Base-by-base conservation (phyloP, 2,888 invertebrate genomes). In the Drosophila antonietae region DNA sequence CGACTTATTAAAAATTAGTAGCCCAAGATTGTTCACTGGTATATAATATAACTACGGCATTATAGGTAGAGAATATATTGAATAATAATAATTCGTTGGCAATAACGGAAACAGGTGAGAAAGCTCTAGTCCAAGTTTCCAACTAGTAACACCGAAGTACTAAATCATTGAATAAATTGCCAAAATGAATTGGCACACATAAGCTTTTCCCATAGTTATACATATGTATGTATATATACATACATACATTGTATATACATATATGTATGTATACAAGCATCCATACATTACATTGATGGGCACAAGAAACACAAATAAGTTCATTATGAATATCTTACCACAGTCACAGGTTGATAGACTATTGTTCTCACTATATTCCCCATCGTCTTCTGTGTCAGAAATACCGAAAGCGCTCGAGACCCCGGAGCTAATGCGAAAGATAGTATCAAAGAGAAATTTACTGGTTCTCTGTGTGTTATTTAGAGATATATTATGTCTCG, bases 371-470 rank as follows among this genome's bases (percentile, higher is more conserved):
- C 94, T 94, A n/a, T 95, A 94, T 67, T 95, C 95, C 52, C 94
- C 94, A 41, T 94, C 94, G 80, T 94, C 94, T 80, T 94, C 94
- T 62, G 73, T 49, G 12, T 94, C 46, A 8, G 46, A 94, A 58
- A 94, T 94, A 51, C 94, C 91, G 44, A 92, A 92, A 35, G 88
- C 91, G 77, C 89, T 91, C 41, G 90, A 89, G 57, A 93, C 82
- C 31, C 91, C 94, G 79, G 63, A 94, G 87, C 95, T 95, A 75
- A 96, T 93, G 14, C 96, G 95, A 91, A 96, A 95, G 70, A 96
- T 93, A 35, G 95, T 94, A 90, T 96, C 96, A 90, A 96, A 96
- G 64, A 96, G 93, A 91, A 96, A 96, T 91, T 95, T 94, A 75
- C 95, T 94, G 9, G 94, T 94, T 86, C 95, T 94, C 89, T 95